phyloP scores from a whole-genome alignment of 2,797 vertebrate genomes.

The Cygnus olor region DNA sequence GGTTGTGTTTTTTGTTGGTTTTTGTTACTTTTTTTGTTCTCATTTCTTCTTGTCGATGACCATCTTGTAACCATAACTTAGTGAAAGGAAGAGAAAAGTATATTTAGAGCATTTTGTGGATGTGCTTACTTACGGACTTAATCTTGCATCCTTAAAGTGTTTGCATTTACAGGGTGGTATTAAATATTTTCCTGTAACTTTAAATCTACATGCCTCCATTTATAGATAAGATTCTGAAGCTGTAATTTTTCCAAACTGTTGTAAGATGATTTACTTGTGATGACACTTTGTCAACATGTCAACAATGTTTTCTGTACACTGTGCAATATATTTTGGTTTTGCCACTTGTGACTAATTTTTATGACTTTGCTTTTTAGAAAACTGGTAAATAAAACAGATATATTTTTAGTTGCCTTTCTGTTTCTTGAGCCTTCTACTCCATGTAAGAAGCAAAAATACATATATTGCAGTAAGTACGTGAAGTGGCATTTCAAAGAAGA shows the following conservation, averaged over 20 bases:
- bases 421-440: slow-evolving; percentile 24
- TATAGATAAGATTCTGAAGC: slow-evolving; percentile 70
- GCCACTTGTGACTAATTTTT: slow-evolving; percentile 81
- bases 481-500: not conserved
- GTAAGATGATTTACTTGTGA: slow-evolving; percentile 59
- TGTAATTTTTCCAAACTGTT: slow-evolving; percentile 66
- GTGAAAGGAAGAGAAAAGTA: slow-evolving; percentile 58
- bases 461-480: not conserved
- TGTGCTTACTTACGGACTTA: slow-evolving; percentile 67
- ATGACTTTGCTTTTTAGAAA: slow-evolving; percentile 83
- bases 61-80: slow-evolving; percentile 66
- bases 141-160: slow-evolving; percentile 64
- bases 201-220: slow-evolving; percentile 78
- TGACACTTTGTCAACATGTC: slow-evolving; percentile 66
- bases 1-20: not conserved
- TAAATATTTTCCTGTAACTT: slow-evolving; percentile 66
- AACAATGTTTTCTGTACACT: slow-evolving; percentile 70
- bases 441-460: not conserved
- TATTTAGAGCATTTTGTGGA: slow-evolving; percentile 70
- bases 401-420: slow-evolving; percentile 77
- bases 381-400: slow-evolving; percentile 81
- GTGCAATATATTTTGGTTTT: slow-evolving; percentile 78
- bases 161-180: slow-evolving; percentile 72
- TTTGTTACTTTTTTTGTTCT: not conserved
- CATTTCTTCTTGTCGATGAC: not conserved